Evolutionary conservation across 1,140 invertebrate species (phyloP), one percentile per base, ranked within the genome.

Genomic region (Ooceraea biroi): DNA sequence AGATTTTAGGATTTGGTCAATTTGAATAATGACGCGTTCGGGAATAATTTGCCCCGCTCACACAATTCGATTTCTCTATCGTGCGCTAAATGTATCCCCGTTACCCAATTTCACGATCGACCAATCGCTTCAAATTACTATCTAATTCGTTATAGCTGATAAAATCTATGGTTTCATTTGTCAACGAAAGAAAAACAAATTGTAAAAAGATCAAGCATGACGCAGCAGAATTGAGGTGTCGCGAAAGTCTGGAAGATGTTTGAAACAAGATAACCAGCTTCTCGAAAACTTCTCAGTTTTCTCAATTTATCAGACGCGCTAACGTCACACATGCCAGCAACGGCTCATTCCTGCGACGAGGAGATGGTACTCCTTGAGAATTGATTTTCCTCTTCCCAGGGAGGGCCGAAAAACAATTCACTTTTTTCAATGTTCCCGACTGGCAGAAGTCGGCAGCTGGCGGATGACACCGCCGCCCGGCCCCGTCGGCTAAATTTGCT

Each of bases 381-480:
- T 80, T 80, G 25, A 69, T 69, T 80, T 80, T 69, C 63, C 57
- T 69, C 41, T 57, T 2, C 36, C 36, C 12, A 44, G 44, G 22
- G 3, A 55, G 12, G 0, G 30, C 46, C 36, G 72, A 83, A 87
- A 77, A 87, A 83, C 85, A 76, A 87, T 87, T 69, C 71, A 71
- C 85, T 78, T 87, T 84, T 87, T 87, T 87, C 86, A 87, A 87
- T 84, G 74, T 87, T 44, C 72, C 57, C 48, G 36, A 69, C 30
- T 50, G 14, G 50, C 22, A 48, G 22, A 69, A 57, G 72, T 73
- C 86, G 86, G 77, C 87, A 88, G 86, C 57, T 88, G 86, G 83
- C n/a, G 30, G 25, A 27, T 69, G 76, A 69, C 63, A 80, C 36
- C 27, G 65, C 84, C 61, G 61, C 52, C 41, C n/a, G n/a, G 50